Evolutionary conservation across 2,888 invertebrate species (phyloP), one percentile per base, ranked within the genome.

Genomic region (Thecocarcelia acutangulata): DNA sequence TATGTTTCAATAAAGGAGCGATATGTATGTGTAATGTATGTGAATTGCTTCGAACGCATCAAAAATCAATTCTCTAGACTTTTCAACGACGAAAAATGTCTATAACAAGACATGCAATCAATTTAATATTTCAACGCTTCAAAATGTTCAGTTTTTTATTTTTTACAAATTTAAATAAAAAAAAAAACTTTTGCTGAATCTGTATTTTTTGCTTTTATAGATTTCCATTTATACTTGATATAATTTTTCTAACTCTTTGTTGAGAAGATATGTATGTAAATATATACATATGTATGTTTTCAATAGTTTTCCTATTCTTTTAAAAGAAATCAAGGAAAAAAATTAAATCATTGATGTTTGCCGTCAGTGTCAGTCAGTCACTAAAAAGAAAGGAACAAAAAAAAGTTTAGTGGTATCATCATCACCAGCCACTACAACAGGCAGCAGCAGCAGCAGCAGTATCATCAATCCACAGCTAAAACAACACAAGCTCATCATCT

Each of bases 371-470:
- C 82, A 82, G 78, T 82, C 82, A 82, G 78, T 74, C 59, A 82
- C 73, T 74, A 69, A 68, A 74, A 58, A 59, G 70, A 70, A 78
- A 70, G 40, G 1, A 24, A 24, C 3, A 58, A 24, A 56, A 54
- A 61, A 76, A 77, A 42, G 56, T 70, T 73, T 59, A 66, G 59
- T 77, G 78, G 74, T 66, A 76, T 76, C 80, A 88, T 87, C 88
- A 87, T 86, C 87, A 87, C 86, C 83, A 83, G 72, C 64, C 63
- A 46, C 59, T 61, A 75, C 76, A 83, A 80, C 73, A 33, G 85
- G 73, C 81, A 78, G 59, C 76, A 80, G 48, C 83, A 78, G 58
- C 74, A 50, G 63, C 77, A 80, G 56, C 84, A 28, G 28, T 28
- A 28, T 28, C 6, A 63, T 24, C 84, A 73, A 59, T 80, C 66